phyloP scores from a whole-genome alignment of 2,797 vertebrate species.

The Enteromius thamalakanensis region DNA sequence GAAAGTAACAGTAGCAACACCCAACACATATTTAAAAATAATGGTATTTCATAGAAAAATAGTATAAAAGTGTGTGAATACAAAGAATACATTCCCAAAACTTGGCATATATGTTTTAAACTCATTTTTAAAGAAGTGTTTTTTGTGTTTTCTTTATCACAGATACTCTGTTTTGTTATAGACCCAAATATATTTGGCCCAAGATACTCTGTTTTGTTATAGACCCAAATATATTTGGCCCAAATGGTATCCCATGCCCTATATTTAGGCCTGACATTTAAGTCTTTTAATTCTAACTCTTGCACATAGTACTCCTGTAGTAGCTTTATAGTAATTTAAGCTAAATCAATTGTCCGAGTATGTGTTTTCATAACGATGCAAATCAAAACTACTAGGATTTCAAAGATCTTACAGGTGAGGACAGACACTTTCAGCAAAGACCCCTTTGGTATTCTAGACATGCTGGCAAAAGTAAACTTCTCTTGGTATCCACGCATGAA shows the following conservation, averaged over 20 bases:
- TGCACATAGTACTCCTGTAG: background rate
- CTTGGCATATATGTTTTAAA: background rate
- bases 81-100: background rate
- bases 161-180: background rate
- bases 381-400: slow-evolving; percentile 23
- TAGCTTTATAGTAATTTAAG: background rate
- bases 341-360: slow-evolving; percentile 1
- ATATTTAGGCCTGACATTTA: background rate
- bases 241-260: background rate
- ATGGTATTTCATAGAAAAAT: background rate
- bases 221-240: background rate
- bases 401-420: slow-evolving; percentile 33
- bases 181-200: background rate
- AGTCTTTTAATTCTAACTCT: background rate
- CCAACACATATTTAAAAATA: background rate
- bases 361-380: slow-evolving; percentile 38
- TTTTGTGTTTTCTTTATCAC: background rate
- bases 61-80: background rate
- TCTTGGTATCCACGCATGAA: slow-evolving; percentile 29
- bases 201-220: background rate
- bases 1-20: background rate
- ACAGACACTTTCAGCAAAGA: slow-evolving; percentile 45
- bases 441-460: slow-evolving; percentile 49
- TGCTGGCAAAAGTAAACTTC: slow-evolving; percentile 51
- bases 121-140: background rate